These are phyloP conservation scores for Chaetorhynchus papuensis DNA, from an alignment of 2,113 vertebrate species.

Conservation along the genomic window DNA sequence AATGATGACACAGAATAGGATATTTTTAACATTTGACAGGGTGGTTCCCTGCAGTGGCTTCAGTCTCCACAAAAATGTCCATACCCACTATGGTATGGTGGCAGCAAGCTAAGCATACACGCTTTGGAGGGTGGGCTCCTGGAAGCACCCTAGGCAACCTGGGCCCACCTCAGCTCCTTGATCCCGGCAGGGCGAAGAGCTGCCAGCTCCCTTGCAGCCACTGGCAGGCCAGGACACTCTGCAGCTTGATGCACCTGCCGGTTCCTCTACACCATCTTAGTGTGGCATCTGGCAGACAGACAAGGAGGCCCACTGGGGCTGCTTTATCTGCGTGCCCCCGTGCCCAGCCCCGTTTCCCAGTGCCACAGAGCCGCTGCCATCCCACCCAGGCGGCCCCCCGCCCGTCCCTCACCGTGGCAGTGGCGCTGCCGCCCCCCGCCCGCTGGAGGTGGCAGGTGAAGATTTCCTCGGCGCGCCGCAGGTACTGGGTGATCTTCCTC, in stretches of 20 bases:
- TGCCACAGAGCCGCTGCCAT: rapidly evolving
- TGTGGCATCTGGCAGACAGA: neutral
- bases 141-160: neutral
- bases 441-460: conserved; percentile 94
- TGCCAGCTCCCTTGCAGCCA: neutral
- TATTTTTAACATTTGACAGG: neutral
- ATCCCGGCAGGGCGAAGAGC: neutral
- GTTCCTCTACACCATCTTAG: neutral
- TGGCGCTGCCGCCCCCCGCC: conserved; percentile 69
- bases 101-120: neutral
- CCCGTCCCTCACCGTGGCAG: conserved; percentile 72
- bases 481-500: conserved; percentile 92
- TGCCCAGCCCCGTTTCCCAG: neutral
- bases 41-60: neutral
- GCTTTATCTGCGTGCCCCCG: neutral
- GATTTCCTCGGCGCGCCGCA: conserved; percentile 95
- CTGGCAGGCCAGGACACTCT: neutral
- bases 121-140: neutral
- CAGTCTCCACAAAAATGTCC: neutral
- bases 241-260: neutral
- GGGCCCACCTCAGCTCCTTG: neutral
- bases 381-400: rapidly evolving
- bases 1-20: neutral
- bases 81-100: rapidly evolving
- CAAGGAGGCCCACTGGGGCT: neutral